Percentiles rank a stretch among this genome's conserved stretches.
phyloP scores from a whole-genome alignment of 2,113 vertebrate species.

The Embiotoca jacksoni region DNA sequence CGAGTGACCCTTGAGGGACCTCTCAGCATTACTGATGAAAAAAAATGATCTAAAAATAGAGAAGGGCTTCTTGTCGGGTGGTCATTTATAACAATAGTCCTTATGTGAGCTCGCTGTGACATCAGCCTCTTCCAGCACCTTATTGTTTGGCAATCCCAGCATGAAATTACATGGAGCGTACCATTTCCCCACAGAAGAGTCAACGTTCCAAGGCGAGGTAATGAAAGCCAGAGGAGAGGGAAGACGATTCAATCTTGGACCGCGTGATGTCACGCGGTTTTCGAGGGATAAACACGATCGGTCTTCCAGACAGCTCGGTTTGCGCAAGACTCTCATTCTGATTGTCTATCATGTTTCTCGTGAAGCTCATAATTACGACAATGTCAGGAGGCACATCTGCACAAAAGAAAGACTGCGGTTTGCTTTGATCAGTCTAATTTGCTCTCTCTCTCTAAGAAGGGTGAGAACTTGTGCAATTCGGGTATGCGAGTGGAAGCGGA shows the following conservation, averaged over 20 bases:
- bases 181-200: conserved; percentile 41
- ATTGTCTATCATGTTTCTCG: conserved; percentile 63
- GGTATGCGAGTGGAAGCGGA: conserved; percentile 47
- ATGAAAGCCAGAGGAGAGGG: conserved; percentile 75
- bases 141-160: conserved; percentile 52
- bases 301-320: conserved; percentile 76
- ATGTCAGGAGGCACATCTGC: conserved; percentile 53
- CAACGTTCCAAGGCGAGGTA: conserved; percentile 41
- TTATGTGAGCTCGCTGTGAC: conserved; percentile 22
- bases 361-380: conserved; percentile 69
- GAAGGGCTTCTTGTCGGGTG: background rate
- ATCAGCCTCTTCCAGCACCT: conserved; percentile 31
- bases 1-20: background rate
- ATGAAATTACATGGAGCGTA: conserved; percentile 52
- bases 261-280: conserved; percentile 68
- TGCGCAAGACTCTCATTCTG: conserved; percentile 67
- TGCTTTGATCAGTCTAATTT: conserved; percentile 72
- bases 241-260: conserved; percentile 64
- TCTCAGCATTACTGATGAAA: conserved; percentile 2
- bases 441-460: conserved; percentile 23
- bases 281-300: conserved; percentile 68
- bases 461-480: conserved; percentile 33
- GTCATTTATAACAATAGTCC: conserved; percentile 32
- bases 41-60: conserved; percentile 1
- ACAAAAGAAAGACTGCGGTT: conserved; percentile 58